Base-by-base conservation (phyloP, 2,797 vertebrate species). In the Cirrhinus molitorella region DNA sequence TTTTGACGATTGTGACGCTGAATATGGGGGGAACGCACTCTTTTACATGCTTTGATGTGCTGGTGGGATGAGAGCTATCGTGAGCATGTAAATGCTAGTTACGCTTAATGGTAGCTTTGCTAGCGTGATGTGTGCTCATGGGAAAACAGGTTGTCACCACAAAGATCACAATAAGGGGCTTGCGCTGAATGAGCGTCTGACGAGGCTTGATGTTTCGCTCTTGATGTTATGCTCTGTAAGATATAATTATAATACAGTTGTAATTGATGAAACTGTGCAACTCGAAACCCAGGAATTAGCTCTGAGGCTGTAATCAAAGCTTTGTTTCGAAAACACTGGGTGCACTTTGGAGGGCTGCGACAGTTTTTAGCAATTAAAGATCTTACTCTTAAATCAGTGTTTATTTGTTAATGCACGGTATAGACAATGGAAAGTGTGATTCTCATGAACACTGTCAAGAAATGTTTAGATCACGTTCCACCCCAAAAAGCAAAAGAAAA, bases 231-330 rank as follows among this genome's bases (percentile, higher is more conserved):
- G 11, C 40, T 80, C 13, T 47, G 67, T 31, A 11, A 59, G 53
- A 72, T 81, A 59, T 80, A 80, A 80, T 80, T 70, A 71, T 45
- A 68, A 71, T 45, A 80, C 23, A 72, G 53, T 61, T 47, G 67
- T 72, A 70, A 72, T 81, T 47, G 67, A 72, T 72, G 53, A 49
- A 77, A 28, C 74, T 7, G 3, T 28, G 55, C 17, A 5, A 45
- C 37, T 45, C 3, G 5, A 77, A 68, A 72, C 37, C 67, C 53
- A 81, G 55, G 25, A 61, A 72, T 81, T 72, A 80, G 16, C 23
- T 57, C 53, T 70, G 53, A 72, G 79, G 25, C 67, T 72, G 1
- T 72, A 81, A 72, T 81, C 67, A 72, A 34, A 81, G 67, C 79
- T 72, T 72, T 72, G 67, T 72, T 81, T 34, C 1, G 0, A 61